Evolutionary conservation across 2,888 invertebrate genomes (phyloP), one percentile per base, ranked within the genome.

Genomic region (Cylindroiulus punctatus): DNA sequence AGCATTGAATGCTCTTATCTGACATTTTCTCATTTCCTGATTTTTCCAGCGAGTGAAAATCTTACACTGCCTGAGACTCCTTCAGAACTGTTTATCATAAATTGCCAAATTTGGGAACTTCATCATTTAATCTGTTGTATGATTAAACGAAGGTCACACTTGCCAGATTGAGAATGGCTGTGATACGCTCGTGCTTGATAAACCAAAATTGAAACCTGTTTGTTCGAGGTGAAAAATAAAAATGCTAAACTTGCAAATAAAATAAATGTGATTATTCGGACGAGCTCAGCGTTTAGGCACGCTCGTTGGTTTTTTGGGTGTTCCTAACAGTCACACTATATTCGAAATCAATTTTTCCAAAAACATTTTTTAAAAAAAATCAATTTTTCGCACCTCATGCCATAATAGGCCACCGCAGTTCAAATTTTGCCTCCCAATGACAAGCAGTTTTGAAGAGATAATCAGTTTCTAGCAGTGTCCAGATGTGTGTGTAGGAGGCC

Each of bases 81-180:
- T 52, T 52, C 52, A 17, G 19, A 17, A 17, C 52, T 52, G 52
- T 52, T 52, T 52, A 52, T 52, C 52, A 17, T 52, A 52, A 52
- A 52, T 17, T 52, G 52, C 52, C 52, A 52, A 52, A 52, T 52
- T 52, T 52, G 52, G 52, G 52, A 52, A 52, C 52, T 52, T 52
- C 52, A 52, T 17, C 52, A 17, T 52, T 52, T 4, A 17, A 52
- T 52, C 52, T 19, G n/a, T n/a, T n/a, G n/a, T n/a, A 17, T 17
- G 52, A 52, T 19, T 19, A 12, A 4, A 17, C 52, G 52, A 52
- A 52, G 52, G 52, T 52, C 52, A 52, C 52, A 52, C 44, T 52
- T 52, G n/a, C 12, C 12, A 52, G 19, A 52, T 52, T 52, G 12
- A 52, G 19, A 12, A 4, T 17, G 19, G 52, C 52, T 52, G 19